These are phyloP conservation scores for Cyclargus thomasi DNA, from an alignment of 1,140 invertebrate genomes.

Conservation along the genomic window DNA sequence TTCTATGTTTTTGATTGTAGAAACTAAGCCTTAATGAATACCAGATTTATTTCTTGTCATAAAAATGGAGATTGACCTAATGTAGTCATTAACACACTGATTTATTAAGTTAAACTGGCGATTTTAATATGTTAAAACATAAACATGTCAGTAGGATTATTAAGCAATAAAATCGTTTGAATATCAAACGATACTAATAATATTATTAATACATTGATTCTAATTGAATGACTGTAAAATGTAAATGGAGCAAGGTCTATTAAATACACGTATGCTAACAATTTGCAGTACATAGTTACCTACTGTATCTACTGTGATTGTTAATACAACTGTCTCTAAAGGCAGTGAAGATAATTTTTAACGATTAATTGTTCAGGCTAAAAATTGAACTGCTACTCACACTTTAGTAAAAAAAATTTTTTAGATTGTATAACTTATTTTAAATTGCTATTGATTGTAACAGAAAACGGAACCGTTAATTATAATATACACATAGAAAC, in stretches of 20 bases:
- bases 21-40: no score
- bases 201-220: not conserved
- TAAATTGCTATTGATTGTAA: not conserved
- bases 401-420: no score
- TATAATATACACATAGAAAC: not conserved
- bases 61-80: not conserved
- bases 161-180: constrained; percentile 9
- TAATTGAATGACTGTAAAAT: constrained; percentile 1
- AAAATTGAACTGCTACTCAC: no score
- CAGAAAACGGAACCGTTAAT: not conserved
- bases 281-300: not conserved
- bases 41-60: no score
- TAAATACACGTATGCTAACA: not conserved
- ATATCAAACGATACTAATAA: constrained; percentile 1
- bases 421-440: no score
- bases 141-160: not conserved
- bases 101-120: not conserved
- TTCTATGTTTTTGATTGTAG: no score
- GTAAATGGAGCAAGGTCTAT: not conserved
- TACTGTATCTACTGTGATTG: not conserved
- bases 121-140: not conserved
- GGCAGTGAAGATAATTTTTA: not conserved
- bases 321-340: not conserved
- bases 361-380: no score
- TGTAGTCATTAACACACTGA: not conserved